These are phyloP conservation scores for Drosophila yakuba DNA, from an alignment of 1,140 invertebrate genomes.

Conservation along the genomic window DNA sequence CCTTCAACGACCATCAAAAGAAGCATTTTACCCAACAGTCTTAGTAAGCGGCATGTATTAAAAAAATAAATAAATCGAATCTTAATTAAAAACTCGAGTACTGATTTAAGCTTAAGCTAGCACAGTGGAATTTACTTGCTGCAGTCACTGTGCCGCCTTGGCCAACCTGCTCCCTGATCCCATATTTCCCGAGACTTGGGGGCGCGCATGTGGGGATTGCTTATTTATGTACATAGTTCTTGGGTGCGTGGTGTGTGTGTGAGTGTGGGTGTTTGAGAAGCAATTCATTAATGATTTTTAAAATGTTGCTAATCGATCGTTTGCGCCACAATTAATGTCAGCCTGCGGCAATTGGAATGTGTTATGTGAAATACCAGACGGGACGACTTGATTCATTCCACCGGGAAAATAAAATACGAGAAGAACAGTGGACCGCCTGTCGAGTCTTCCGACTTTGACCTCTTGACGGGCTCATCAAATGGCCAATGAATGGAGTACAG, in stretches of 20 bases:
- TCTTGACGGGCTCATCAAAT: not conserved
- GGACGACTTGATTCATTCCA: conserved; percentile 51
- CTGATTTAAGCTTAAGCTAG: not conserved
- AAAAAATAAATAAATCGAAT: not conserved
- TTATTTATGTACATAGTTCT: conserved; percentile 76
- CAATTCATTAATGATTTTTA: conserved; percentile 82
- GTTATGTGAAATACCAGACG: conserved; percentile 55
- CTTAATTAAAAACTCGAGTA: not conserved
- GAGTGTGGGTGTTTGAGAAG: conserved; percentile 62
- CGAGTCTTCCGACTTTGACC: not conserved
- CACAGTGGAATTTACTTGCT: conserved; percentile 17
- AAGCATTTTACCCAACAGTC: too few species aligned
- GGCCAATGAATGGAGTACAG: not conserved
- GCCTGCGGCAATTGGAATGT: conserved; percentile 73
- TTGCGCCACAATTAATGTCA: conserved; percentile 83
- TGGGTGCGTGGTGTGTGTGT: conserved; percentile 37
- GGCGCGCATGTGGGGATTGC: conserved; percentile 53
- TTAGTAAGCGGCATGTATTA: too few species aligned
- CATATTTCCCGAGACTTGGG: conserved; percentile 38
- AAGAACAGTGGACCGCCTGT: conserved; percentile 11
- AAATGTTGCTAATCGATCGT: conserved; percentile 82
- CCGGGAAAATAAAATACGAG: conserved; percentile 1
- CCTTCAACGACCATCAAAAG: too few species aligned
- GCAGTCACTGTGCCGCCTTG: conserved; percentile 32
- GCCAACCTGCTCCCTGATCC: conserved; percentile 42